Percentiles rank a stretch among this genome's conserved stretches.
These are phyloP conservation scores for Piaya cayana DNA, from an alignment of 2,113 vertebrate species.

Conservation along the genomic window DNA sequence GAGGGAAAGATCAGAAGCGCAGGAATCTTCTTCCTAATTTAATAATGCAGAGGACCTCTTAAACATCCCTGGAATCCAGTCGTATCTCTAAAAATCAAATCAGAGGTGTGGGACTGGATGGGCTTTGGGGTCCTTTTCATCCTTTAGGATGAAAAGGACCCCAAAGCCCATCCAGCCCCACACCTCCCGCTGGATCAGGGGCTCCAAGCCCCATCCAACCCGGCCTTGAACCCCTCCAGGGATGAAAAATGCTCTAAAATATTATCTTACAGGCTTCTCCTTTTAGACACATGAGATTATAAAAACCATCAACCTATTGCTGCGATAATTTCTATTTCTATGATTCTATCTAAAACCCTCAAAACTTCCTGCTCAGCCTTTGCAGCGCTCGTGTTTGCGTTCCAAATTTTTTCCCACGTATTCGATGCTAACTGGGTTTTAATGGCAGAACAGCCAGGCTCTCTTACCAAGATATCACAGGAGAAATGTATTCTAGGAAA, in stretches of 20 bases:
- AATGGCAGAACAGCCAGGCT: not conserved
- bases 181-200: too few relatives aligned
- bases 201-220: too few relatives aligned
- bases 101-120: too few relatives aligned
- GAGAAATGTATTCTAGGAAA: not conserved
- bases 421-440: not conserved
- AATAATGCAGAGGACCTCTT: rapidly evolving
- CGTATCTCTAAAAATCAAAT: not conserved
- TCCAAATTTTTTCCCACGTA: not conserved
- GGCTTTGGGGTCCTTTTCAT: too few relatives aligned
- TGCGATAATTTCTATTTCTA: not conserved
- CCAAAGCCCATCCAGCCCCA: too few relatives aligned
- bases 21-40: rapidly evolving
- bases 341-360: not conserved
- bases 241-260: not conserved
- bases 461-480: not conserved
- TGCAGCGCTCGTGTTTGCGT: not conserved
- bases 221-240: too few relatives aligned
- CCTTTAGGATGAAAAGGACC: too few relatives aligned
- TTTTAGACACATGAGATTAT: not conserved
- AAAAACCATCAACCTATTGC: not conserved
- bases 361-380: not conserved
- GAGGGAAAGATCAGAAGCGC: rapidly evolving
- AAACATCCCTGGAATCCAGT: not conserved
- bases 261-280: rapidly evolving